Base-by-base conservation (phyloP, 64 coral and sea anemone genomes). In the Hydrozoanthus tunicans region DNA sequence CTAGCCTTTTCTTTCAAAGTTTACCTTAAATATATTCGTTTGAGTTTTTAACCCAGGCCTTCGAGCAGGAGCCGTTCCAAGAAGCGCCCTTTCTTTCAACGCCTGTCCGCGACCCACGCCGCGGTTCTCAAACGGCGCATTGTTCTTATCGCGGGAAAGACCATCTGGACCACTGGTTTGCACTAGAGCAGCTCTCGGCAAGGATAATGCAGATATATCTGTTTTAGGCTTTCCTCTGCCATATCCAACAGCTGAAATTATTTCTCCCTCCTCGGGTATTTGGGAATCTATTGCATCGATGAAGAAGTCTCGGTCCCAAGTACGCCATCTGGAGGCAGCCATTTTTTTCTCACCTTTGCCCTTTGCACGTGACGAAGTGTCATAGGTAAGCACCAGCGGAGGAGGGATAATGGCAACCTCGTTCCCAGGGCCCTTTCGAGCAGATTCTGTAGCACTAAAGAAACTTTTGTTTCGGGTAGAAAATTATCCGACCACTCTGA, bases 21-120 rank as follows among this genome's bases (percentile, higher is more conserved):
- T 78, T 74, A 60, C 59, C 82, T 73, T 73, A 12, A 77, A 53
- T 25, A 62, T 74, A 23, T 65, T 84, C 58, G 12, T 77, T 62
- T 66, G 56, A 59, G 51, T 56, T 68, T 85, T 94, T 53, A 84
- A 53, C 4, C 93, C 93, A 24, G 93, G 93, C 52, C 86, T 90
- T 11, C 93, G 89, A 78, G 90, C 61, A 0, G 93, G 93, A 59
- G 88, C 79, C 68, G 79, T 90, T 67, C 81, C 93, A 6, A 82
- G 89, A 62, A 94, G 86, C 6, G 93, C 93, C 70, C 93, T 89
- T 58, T 66, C 93, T 90, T 94, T 94, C 53, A 94, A 58, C 23
- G 90, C 77, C 63, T 73, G 75, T 11, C 86, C 93, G 14, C 79
- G 80, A 60, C 93, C 93, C 5, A 81, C 58, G 5, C 79, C 60